Evolutionary conservation across 2,888 invertebrate species (phyloP), one percentile per base, ranked within the genome.

Genomic region (Hemaris fuciformis): DNA sequence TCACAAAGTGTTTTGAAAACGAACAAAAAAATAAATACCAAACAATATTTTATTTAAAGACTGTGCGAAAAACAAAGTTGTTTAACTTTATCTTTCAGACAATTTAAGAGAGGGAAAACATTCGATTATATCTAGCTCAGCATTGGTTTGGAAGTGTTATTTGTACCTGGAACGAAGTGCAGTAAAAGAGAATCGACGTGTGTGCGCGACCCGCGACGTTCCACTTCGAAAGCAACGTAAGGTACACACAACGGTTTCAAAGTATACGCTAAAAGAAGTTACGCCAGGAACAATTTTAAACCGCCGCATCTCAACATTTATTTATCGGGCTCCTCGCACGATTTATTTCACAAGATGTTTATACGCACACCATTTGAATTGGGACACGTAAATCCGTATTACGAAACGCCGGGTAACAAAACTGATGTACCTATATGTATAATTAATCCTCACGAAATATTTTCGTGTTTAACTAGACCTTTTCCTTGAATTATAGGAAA

Each of bases 41-140:
- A n/a, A n/a, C n/a, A n/a, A n/a, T 43, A 20, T 43, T 8, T 43
- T 18, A 10, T 18, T 20, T 3, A 22, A 43, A 8, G 43, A 43
- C 20, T 20, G 34, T 43, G 18, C 27, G 18, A 25, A 53, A 7
- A 31, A 53, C 27, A 31, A 53, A 53, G 1, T 15, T n/a, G 8
- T 10, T 43, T 22, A 18, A 27, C 27, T 48, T 48, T 27, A 48
- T 48, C 48, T 62, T 61, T 63, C 63, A 34, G 59, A 68, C 43
- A 56, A 62, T 71, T 65, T 58, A 61, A 61, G 57, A 57, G 43
- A 61, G 18, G 61, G 68, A 76, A 70, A 73, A 71, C 68, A 74
- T 76, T 86, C 80, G 81, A 87, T 85, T 84, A n/a, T n/a, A 86
- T 86, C 85, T 78, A 83, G 75, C 76, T 79, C 69, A 75, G 75